These are phyloP conservation scores for Phataginus tricuspis DNA, from an alignment of 2,797 vertebrate genomes.

Conservation along the genomic window DNA sequence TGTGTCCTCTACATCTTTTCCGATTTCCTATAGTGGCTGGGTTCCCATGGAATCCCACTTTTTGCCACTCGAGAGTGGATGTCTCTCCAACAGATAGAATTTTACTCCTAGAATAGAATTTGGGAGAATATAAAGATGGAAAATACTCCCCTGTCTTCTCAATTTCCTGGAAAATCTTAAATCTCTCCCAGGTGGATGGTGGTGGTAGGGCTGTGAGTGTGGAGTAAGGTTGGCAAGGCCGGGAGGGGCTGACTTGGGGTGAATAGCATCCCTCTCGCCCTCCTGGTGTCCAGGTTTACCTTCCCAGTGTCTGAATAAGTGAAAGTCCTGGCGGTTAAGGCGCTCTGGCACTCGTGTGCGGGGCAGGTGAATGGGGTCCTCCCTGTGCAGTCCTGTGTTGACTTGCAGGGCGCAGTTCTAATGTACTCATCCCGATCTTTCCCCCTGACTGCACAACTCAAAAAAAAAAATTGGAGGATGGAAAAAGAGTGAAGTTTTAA, in stretches of 20 bases:
- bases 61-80: background rate
- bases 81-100: background rate
- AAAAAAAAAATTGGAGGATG: background rate
- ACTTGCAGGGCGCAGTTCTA: background rate
- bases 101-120: background rate
- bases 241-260: background rate
- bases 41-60: background rate
- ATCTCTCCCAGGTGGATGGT: background rate
- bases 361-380: background rate
- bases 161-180: background rate
- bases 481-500: background rate
- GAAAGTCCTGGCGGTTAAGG: too few relatives aligned
- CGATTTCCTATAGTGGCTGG: background rate
- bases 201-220: background rate
- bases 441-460: background rate
- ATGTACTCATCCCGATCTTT: constrained; percentile 31
- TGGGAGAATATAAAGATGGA: background rate
- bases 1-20: background rate
- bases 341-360: background rate
- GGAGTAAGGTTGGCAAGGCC: background rate
- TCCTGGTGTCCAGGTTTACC: background rate
- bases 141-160: background rate
- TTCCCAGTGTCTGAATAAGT: background rate
- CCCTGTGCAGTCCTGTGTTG: background rate
- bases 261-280: accelerated